These are phyloP conservation scores for Sitobion miscanthi DNA, from an alignment of 1,140 invertebrate species.

Conservation along the genomic window DNA sequence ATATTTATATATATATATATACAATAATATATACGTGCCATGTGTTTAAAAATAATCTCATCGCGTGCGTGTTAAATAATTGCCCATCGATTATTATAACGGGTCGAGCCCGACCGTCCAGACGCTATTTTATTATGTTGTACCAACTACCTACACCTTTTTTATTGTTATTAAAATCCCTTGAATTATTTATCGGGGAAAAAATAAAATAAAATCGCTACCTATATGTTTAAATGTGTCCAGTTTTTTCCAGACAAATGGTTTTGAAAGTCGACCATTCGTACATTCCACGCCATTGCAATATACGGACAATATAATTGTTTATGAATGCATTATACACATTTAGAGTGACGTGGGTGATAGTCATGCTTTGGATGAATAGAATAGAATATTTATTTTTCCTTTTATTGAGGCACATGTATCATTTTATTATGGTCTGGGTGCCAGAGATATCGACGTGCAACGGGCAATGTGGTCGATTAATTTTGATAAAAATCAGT, in stretches of 20 bases:
- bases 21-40: not conserved
- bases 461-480: no score
- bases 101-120: not conserved
- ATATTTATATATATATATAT: not conserved
- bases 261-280: not conserved
- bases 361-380: no score
- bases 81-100: not conserved
- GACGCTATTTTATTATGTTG: not conserved
- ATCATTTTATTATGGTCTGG: no score
- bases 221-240: not conserved
- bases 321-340: not conserved
- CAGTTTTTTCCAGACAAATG: constrained; percentile 15
- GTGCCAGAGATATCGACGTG: no score
- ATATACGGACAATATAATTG: not conserved
- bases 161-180: constrained; percentile 1
- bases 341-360: no score
- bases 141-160: not conserved
- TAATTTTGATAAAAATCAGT: no score
- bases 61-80: not conserved
- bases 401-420: no score
- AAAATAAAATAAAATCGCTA: not conserved
- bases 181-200: not conserved
- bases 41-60: constrained; percentile 3
- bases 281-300: not conserved
- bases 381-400: no score